Evolutionary conservation across 2,888 invertebrate species (phyloP).

Genomic region (Leptura quadrifasciata): DNA sequence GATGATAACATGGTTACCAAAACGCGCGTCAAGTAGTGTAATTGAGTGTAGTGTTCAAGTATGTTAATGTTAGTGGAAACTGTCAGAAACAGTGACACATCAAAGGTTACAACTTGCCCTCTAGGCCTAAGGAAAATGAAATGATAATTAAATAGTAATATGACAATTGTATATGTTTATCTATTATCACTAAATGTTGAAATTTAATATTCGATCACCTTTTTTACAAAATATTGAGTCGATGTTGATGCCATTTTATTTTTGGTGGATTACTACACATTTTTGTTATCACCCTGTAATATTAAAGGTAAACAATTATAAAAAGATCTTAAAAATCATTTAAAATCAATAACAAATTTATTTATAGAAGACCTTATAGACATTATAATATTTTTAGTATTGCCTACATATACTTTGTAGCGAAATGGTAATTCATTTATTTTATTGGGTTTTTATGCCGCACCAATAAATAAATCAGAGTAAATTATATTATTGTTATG

Average conservation of each 20-base stretch:
- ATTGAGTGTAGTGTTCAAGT: too few species aligned
- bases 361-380: slow-evolving; percentile 25
- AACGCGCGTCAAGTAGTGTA: too few species aligned
- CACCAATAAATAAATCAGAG: slow-evolving; percentile 34
- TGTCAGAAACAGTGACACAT: too few species aligned
- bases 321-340: background rate
- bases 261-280: background rate
- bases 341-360: slow-evolving; percentile 19
- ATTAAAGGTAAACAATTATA: slow-evolving; percentile 9
- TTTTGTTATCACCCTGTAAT: background rate
- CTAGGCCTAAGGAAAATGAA: too few species aligned
- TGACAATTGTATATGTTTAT: too few species aligned
- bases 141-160: too few species aligned
- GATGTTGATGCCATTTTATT: background rate
- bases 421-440: slow-evolving; percentile 28
- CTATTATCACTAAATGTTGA: background rate
- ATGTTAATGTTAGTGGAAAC: too few species aligned
- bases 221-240: background rate
- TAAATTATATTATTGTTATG: slow-evolving; percentile 35
- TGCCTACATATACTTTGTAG: slow-evolving; percentile 16
- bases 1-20: too few species aligned
- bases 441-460: slow-evolving; percentile 30
- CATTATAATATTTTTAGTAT: slow-evolving; percentile 21
- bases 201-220: background rate
- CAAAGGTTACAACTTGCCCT: too few species aligned